These are phyloP conservation scores for Anastrepha ludens DNA, from an alignment of 1,140 invertebrate species.

Conservation along the genomic window DNA sequence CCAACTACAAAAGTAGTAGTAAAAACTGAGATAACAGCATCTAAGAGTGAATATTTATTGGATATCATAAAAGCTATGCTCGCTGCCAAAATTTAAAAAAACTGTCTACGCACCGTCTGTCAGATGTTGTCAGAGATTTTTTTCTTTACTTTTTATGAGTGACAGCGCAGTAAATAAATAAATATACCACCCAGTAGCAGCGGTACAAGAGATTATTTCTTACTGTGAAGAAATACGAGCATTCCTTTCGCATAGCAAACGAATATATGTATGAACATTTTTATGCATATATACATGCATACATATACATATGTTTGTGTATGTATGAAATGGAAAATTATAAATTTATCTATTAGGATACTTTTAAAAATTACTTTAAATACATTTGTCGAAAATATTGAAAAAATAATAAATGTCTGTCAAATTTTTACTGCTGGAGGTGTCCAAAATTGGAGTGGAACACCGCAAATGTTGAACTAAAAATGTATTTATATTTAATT, in stretches of 20 bases:
- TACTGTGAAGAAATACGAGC: not conserved
- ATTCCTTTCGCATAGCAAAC: not conserved
- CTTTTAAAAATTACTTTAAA: not conserved
- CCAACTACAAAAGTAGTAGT: no score
- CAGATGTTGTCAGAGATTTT: not conserved
- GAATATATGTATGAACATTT: not conserved
- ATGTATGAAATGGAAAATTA: slow-evolving; percentile 4
- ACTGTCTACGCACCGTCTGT: not conserved
- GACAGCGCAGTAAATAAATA: slow-evolving; percentile 25
- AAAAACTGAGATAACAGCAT: no score
- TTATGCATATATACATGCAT: not conserved
- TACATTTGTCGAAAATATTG: not conserved
- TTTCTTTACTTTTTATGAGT: not conserved
- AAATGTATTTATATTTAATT: not conserved
- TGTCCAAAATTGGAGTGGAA: not conserved
- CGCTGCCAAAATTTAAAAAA: not conserved
- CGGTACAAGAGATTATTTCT: not conserved
- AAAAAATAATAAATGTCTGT: not conserved
- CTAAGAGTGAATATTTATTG: no score
- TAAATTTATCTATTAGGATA: not conserved
- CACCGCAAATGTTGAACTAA: not conserved
- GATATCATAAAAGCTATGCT: not conserved
- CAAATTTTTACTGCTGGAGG: not conserved
- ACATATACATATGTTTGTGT: not conserved
- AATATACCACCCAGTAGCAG: not conserved